These are phyloP conservation scores for Mamestra configurata DNA, from an alignment of 1,140 invertebrate species.

Conservation along the genomic window DNA sequence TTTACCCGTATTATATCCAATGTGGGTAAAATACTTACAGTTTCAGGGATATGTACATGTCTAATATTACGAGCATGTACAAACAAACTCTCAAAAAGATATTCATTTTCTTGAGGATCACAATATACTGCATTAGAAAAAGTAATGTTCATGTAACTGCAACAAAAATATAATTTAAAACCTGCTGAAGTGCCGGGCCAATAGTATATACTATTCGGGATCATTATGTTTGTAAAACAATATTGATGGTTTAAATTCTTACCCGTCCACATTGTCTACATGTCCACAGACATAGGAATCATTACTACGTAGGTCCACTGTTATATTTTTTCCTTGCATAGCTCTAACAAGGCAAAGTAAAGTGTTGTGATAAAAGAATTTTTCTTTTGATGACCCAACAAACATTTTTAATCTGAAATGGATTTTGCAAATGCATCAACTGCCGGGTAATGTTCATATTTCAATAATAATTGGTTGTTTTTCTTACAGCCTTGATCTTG, in stretches of 20 bases:
- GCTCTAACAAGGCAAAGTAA: constrained; percentile 90
- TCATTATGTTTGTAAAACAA: too few relatives aligned
- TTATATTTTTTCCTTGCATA: constrained; percentile 89
- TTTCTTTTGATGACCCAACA: constrained; percentile 84
- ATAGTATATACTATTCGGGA: neutral
- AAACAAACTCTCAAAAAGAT: constrained; percentile 88
- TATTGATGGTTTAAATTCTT: constrained; percentile 72
- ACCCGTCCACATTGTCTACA: constrained; percentile 89
- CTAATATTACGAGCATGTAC: constrained; percentile 90
- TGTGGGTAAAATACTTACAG: constrained; percentile 83
- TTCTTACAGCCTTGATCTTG: too few relatives aligned
- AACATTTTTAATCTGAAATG: constrained; percentile 61
- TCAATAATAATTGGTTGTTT: too few relatives aligned
- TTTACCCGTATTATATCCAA: neutral
- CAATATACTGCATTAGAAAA: constrained; percentile 89
- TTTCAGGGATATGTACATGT: constrained; percentile 90
- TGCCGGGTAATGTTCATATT: neutral
- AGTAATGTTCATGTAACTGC: constrained; percentile 91
- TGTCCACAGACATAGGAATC: constrained; percentile 89
- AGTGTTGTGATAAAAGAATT: constrained; percentile 88
- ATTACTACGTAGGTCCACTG: constrained; percentile 90
- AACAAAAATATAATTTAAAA: constrained; percentile 54
- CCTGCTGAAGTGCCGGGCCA: neutral
- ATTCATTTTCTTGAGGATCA: constrained; percentile 88
- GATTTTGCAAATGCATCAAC: neutral